phyloP scores from a whole-genome alignment of 1,140 invertebrate species.

The Galleria mellonella region DNA sequence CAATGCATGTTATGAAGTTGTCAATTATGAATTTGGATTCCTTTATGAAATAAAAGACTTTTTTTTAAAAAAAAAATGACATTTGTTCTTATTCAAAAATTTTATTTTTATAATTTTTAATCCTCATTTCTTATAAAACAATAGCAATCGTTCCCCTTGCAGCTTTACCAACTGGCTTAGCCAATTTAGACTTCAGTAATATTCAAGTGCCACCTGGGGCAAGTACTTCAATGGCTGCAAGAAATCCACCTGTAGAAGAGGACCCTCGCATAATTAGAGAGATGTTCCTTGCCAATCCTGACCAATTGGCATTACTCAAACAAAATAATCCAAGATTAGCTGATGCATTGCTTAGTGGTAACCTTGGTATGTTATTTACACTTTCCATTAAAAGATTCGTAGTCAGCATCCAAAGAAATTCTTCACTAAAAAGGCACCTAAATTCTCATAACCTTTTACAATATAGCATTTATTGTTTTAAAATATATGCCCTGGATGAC shows the following conservation, averaged over 20 bases:
- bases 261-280: constrained; percentile 92
- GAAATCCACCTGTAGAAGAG: constrained; percentile 78
- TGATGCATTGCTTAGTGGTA: constrained; percentile 90
- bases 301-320: constrained; percentile 91
- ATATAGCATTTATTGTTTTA: too few species aligned
- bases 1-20: constrained; percentile 18
- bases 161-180: constrained; percentile 54
- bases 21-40: constrained; percentile 21
- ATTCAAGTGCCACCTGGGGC: constrained; percentile 83
- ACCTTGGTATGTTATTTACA: constrained; percentile 78
- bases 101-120: constrained; percentile 11
- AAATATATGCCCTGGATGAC: too few species aligned
- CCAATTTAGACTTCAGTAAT: constrained; percentile 86
- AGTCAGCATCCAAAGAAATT: too few species aligned
- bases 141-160: constrained; percentile 14
- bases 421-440: too few species aligned
- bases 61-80: constrained; percentile 4
- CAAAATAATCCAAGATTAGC: constrained; percentile 95
- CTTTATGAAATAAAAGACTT: constrained; percentile 3
- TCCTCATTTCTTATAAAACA: constrained; percentile 11
- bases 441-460: too few species aligned
- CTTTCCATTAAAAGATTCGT: too few species aligned
- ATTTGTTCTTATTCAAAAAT: constrained; percentile 3
- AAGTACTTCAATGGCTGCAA: constrained; percentile 56
- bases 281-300: constrained; percentile 93